Evolutionary conservation across 2,797 vertebrate genomes (phyloP), one percentile per base, ranked within the genome.

Genomic region (Falco rusticolus): DNA sequence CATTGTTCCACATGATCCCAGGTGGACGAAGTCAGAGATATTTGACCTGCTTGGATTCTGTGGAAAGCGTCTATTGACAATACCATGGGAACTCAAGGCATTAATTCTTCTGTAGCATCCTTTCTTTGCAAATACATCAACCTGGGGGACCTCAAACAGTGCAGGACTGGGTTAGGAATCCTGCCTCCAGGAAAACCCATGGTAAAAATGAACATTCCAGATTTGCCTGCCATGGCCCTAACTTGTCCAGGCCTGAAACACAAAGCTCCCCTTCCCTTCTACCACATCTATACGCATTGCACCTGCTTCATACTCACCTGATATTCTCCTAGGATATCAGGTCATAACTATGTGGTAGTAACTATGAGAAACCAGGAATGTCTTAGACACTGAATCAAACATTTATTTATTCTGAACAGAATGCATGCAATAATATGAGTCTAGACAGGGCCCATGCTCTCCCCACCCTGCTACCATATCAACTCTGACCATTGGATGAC

Each of bases 21-120:
- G 76, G 65, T 86, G 65, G 87, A 93, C 45, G 14, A 64, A 82
- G 34, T 84, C 69, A 84, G 59, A 82, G 63, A 25, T 90, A 60
- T 87, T 79, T 95, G 66, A 84, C 77, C 70, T 94, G 80, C 68
- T 91, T 92, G 78, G 56, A 48, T 92, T 89, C 77, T 84, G 47
- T 82, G 56, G 64, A 93, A 93, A 87, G 76, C 37, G 41, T 54
- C 21, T 82, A 45, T 89, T 1, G 1, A 25, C 65, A 84, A 1
- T 17, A 19, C 14, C 25, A 17, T 16, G 37, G 70, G 51, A 92
- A 26, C 45, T 84, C 8, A 11, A 84, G 57, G 33, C 34, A 66
- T 59, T 3, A 84, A 75, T 51, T 79, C 12, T 83, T 90, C 41
- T 59, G 39, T 51, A 70, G 22, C 48, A 43, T 51, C 11, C 3